phyloP scores from a whole-genome alignment of 1,140 invertebrate species.

The Dermatophagoides farinae region DNA sequence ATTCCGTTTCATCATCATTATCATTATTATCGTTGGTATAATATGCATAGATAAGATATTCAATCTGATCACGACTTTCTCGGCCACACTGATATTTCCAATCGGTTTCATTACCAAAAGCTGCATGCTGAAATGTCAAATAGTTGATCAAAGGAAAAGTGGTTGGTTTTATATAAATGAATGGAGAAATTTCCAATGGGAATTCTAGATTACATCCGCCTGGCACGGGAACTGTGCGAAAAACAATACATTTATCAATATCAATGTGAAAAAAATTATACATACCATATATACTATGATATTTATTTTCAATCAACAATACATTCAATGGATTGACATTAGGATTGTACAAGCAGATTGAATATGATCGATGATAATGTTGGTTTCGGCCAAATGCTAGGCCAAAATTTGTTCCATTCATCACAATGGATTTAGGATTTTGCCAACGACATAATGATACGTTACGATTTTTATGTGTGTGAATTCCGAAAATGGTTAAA shows the following conservation, averaged over 20 bases:
- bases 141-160: background rate
- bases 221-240: conserved; percentile 43
- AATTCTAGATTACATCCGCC: conserved; percentile 55
- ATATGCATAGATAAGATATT: background rate
- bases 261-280: background rate
- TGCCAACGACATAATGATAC: background rate
- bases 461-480: background rate
- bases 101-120: background rate
- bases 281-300: background rate
- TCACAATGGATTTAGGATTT: background rate
- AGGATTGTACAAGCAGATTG: conserved; percentile 8
- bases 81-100: background rate
- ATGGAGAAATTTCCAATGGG: conserved; percentile 40
- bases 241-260: background rate
- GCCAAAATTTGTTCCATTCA: conserved; percentile 4
- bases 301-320: background rate
- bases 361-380: conserved; percentile 4
- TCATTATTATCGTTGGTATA: background rate
- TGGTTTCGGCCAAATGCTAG: conserved; percentile 10
- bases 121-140: background rate
- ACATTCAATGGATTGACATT: background rate
- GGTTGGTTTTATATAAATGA: conserved; percentile 17
- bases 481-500: background rate
- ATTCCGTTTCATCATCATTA: background rate
- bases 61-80: background rate